phyloP scores from a whole-genome alignment of 1,140 invertebrate genomes.

The Leucophenga varia region DNA sequence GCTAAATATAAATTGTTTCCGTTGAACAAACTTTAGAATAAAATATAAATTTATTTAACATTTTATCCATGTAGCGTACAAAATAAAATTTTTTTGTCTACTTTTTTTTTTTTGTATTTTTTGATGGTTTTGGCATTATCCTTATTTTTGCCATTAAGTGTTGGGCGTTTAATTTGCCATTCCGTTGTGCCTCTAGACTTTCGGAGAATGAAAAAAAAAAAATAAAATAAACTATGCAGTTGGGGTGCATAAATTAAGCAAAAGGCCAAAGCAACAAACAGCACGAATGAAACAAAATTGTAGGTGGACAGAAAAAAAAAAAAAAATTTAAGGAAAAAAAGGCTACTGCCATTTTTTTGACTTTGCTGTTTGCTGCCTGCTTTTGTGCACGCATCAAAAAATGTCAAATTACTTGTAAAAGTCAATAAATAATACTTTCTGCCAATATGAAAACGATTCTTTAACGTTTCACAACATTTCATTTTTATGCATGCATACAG shows the following conservation, averaged over 20 bases:
- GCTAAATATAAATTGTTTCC: too few relatives aligned
- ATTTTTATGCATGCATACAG: too few relatives aligned
- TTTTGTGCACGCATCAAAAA: too few relatives aligned
- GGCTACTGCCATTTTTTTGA: background rate
- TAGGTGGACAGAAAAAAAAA: constrained; percentile 4
- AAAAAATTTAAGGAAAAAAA: background rate
- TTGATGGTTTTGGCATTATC: constrained; percentile 51
- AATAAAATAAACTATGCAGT: background rate
- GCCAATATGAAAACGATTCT: too few relatives aligned
- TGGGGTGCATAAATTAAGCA: constrained; percentile 35
- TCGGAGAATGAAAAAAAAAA: background rate
- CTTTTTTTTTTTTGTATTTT: too few relatives aligned
- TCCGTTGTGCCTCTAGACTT: constrained; percentile 29
- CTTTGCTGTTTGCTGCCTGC: constrained; percentile 16
- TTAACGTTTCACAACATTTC: too few relatives aligned
- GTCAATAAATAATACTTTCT: constrained; percentile 43
- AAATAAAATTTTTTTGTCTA: too few relatives aligned
- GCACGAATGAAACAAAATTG: too few relatives aligned
- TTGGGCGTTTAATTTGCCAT: constrained; percentile 20
- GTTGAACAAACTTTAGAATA: too few relatives aligned
- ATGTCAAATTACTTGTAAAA: constrained; percentile 51
- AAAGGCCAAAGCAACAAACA: constrained; percentile 13
- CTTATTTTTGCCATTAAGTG: constrained; percentile 51
- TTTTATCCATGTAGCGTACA: too few relatives aligned
- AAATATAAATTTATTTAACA: too few relatives aligned